A percentile compares a stretch with the other conserved stretches of the same genome.
phyloP scores from a whole-genome alignment of 92 coral and sea anemone genomes.

The Montipora capitata region DNA sequence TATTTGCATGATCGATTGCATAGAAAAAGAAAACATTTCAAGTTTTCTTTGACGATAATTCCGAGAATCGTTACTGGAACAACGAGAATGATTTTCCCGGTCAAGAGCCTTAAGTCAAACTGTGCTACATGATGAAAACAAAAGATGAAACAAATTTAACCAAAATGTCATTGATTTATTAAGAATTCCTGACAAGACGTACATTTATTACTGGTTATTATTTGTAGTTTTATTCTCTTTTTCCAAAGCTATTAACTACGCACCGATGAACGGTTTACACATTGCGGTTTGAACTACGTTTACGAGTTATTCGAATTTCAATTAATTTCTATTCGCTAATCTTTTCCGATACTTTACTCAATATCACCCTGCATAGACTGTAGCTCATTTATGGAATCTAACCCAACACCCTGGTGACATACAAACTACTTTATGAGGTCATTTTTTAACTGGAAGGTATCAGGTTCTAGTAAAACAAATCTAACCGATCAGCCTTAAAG shows the following conservation, averaged over 20 bases:
- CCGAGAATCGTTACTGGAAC: neutral
- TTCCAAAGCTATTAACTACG: neutral
- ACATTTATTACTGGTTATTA: neutral
- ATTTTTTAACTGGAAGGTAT: slow-evolving; percentile 33
- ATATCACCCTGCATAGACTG: slow-evolving; percentile 29
- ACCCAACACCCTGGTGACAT: slow-evolving; percentile 45
- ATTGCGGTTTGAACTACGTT: neutral
- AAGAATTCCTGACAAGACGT: slow-evolving; percentile 32
- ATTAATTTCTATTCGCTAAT: neutral
- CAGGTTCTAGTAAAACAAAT: slow-evolving; percentile 34
- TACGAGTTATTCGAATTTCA: neutral
- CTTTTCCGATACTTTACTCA: slow-evolving; percentile 15
- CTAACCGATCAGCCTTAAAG: slow-evolving; percentile 56
- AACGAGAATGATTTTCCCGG: too few species aligned
- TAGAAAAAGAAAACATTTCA: neutral
- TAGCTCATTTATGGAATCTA: slow-evolving; percentile 36
- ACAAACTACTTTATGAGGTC: slow-evolving; percentile 43
- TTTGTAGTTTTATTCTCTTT: neutral
- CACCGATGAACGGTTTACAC: neutral
- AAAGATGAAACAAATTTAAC: too few species aligned
- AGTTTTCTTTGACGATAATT: neutral
- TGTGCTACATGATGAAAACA: too few species aligned
- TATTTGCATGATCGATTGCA: neutral
- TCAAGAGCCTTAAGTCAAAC: too few species aligned
- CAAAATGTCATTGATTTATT: neutral